A percentile compares a stretch with the other conserved stretches of the same genome.
These are phyloP conservation scores for Ceyx cyanopectus DNA, from an alignment of 2,113 vertebrate genomes.

Conservation along the genomic window DNA sequence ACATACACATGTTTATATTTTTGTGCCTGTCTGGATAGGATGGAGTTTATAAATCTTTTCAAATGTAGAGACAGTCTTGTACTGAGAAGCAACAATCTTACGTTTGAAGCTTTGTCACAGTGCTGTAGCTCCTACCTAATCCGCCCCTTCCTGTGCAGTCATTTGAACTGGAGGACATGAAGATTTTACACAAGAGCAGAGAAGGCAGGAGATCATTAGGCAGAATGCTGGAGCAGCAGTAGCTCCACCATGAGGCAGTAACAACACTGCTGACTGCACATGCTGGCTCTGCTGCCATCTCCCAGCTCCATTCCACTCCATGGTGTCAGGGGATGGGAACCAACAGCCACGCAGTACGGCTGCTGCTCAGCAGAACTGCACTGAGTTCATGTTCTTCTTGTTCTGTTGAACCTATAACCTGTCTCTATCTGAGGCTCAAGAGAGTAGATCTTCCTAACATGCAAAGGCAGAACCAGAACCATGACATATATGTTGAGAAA, in stretches of 20 bases:
- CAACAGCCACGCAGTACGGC: background rate
- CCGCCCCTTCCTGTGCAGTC: background rate
- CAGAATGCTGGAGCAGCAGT: background rate
- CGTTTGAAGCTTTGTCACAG: background rate
- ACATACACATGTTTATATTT: background rate
- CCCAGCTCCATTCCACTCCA: fast-evolving
- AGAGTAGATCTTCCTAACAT: background rate
- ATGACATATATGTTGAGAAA: background rate
- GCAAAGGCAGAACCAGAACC: background rate
- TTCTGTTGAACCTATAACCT: background rate
- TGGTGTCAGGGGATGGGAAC: background rate
- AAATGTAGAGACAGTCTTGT: background rate
- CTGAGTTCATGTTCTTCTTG: background rate
- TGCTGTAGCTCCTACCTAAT: background rate
- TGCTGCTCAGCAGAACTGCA: background rate
- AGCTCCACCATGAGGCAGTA: fast-evolving
- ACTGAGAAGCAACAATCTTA: background rate
- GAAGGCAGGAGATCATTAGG: background rate
- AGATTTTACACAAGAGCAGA: fast-evolving
- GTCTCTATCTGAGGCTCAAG: background rate
- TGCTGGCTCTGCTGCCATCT: fast-evolving
- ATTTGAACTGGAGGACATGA: background rate
- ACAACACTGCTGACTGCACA: background rate
- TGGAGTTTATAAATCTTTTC: background rate
- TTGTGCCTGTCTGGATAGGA: fast-evolving